Evolutionary conservation across 2,888 invertebrate genomes (phyloP).

Genomic region (Hypsopygia costalis): DNA sequence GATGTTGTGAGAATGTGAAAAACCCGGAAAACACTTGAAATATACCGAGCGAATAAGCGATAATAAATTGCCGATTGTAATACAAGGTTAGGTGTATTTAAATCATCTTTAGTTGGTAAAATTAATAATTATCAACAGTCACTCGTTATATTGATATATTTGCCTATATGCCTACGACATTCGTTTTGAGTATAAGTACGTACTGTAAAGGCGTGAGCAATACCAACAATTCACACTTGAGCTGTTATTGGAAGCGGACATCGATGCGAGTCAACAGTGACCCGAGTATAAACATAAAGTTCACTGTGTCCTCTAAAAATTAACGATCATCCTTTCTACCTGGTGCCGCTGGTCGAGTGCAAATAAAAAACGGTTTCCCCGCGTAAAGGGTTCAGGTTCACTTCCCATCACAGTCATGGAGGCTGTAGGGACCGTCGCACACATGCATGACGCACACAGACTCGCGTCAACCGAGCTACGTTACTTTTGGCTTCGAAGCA

Average conservation of each 20-base stretch:
- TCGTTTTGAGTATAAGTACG: too few species aligned
- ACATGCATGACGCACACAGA: constrained; percentile 32
- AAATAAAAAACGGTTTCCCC: constrained; percentile 79
- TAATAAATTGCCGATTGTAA: too few species aligned
- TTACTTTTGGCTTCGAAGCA: constrained; percentile 51
- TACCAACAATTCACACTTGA: constrained; percentile 1
- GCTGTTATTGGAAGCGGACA: constrained; percentile 13
- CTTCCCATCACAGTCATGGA: constrained; percentile 79
- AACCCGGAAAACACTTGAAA: too few species aligned
- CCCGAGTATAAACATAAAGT: constrained; percentile 53
- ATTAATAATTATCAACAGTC: too few species aligned
- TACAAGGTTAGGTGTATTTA: too few species aligned
- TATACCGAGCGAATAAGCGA: too few species aligned
- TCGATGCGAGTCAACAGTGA: constrained; percentile 32
- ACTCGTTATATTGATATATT: too few species aligned
- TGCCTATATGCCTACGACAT: too few species aligned
- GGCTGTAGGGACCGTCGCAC: constrained; percentile 54
- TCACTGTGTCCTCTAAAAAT: constrained; percentile 76
- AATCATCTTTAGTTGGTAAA: too few species aligned
- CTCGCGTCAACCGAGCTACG: constrained; percentile 24
- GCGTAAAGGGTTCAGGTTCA: constrained; percentile 82
- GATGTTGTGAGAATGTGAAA: too few species aligned
- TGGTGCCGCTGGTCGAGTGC: constrained; percentile 79
- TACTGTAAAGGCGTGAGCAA: too few species aligned
- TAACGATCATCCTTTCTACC: constrained; percentile 80